Evolutionary conservation across 2,113 vertebrate species (phyloP).

Genomic region (Pterocles gutturalis): DNA sequence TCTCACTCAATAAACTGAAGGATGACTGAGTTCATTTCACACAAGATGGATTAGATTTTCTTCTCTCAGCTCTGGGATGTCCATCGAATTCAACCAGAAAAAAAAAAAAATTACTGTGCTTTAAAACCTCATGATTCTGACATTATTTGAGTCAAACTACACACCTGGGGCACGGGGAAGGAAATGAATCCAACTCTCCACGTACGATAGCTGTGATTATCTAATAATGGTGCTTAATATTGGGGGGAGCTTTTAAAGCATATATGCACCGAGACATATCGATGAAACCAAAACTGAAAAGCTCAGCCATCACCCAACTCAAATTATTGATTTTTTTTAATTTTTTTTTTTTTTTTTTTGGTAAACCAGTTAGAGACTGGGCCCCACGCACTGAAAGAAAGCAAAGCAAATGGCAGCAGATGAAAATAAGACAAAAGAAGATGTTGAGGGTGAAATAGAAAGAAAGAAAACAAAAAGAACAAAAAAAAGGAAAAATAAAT

Average conservation of each 20-base stretch:
- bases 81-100: background rate
- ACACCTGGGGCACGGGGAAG: background rate
- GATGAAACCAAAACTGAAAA: background rate
- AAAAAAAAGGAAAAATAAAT: background rate
- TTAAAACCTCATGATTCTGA: background rate
- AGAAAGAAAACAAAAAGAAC: accelerated
- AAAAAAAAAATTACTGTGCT: background rate
- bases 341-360: background rate
- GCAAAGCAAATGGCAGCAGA: background rate
- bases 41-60: slow-evolving; percentile 55
- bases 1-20: slow-evolving; percentile 40
- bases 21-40: slow-evolving; percentile 62
- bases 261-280: background rate
- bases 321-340: background rate
- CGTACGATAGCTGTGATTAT: background rate
- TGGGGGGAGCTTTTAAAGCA: background rate
- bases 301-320: background rate
- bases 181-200: background rate
- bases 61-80: background rate
- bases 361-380: background rate
- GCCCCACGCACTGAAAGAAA: background rate
- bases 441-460: background rate
- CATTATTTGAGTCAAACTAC: background rate
- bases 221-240: background rate
- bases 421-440: too few relatives aligned